phyloP scores from a whole-genome alignment of 2,888 invertebrate genomes.

The Meteorus cinctellus region DNA sequence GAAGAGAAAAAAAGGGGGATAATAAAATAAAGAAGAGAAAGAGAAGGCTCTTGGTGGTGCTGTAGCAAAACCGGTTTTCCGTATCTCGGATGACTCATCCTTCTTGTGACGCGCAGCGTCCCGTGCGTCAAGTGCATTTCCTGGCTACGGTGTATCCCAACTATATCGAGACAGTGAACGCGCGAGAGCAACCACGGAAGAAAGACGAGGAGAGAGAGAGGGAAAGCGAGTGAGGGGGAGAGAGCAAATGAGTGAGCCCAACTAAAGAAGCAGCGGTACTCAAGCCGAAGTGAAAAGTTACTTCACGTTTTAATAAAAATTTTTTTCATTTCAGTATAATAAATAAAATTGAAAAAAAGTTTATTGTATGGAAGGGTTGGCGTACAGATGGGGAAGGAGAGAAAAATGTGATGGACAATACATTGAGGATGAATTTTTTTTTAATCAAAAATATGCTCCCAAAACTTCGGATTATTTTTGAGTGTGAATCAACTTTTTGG shows the following conservation, averaged over 20 bases:
- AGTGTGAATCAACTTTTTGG: too few species aligned
- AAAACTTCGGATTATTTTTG: too few species aligned
- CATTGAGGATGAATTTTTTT: too few species aligned
- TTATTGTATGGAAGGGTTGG: too few species aligned
- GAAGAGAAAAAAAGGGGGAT: not conserved
- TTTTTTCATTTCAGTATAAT: not conserved
- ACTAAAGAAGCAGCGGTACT: slow-evolving; percentile 50
- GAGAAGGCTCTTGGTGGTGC: slow-evolving; percentile 46
- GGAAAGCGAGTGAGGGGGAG: not conserved
- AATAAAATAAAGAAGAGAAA: slow-evolving; percentile 30
- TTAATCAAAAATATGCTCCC: too few species aligned
- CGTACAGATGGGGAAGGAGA: too few species aligned
- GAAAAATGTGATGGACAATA: too few species aligned
- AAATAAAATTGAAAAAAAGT: not conserved
- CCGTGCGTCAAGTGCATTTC: slow-evolving; percentile 72
- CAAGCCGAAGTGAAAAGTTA: slow-evolving; percentile 45
- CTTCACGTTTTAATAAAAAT: slow-evolving; percentile 25
- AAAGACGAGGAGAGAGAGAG: not conserved
- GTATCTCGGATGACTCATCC: slow-evolving; percentile 72
- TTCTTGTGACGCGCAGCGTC: slow-evolving; percentile 52
- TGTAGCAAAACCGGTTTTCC: slow-evolving; percentile 70
- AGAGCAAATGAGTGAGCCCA: slow-evolving; percentile 14
- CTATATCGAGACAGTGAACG: slow-evolving; percentile 16
- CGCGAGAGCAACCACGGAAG: not conserved
- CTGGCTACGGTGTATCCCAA: slow-evolving; percentile 62